Evolutionary conservation across 2,113 vertebrate species (phyloP).

Genomic region (Dasyurus viverrinus): DNA sequence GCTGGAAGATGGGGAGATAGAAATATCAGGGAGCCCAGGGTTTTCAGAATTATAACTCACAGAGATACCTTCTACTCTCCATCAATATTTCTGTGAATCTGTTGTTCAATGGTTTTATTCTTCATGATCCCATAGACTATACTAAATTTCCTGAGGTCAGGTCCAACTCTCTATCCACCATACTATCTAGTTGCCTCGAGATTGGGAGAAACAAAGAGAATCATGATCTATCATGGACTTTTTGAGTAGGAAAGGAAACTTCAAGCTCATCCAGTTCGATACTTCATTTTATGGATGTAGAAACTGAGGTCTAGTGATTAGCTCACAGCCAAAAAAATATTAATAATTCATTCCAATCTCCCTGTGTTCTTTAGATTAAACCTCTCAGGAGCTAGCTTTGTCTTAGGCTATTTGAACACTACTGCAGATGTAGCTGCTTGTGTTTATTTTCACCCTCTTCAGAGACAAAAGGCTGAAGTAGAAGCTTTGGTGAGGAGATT

Average conservation of each 20-base stretch:
- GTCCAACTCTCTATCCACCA: neutral
- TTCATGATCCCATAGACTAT: neutral
- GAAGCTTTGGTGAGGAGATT: slow-evolving; percentile 3
- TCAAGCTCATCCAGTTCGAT: neutral
- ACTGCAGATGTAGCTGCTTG: neutral
- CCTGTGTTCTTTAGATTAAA: neutral
- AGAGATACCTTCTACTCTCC: neutral
- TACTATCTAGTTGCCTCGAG: neutral
- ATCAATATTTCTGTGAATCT: neutral
- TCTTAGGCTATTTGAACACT: neutral
- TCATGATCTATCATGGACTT: neutral
- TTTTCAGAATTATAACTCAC: neutral
- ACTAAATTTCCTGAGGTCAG: neutral
- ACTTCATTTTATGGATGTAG: neutral
- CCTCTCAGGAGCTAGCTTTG: neutral
- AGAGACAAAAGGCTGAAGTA: neutral
- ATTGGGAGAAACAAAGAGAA: neutral
- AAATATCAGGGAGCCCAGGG: neutral
- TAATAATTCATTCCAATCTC: neutral
- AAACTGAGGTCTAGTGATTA: neutral
- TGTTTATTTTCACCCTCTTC: neutral
- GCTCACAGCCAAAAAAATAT: neutral
- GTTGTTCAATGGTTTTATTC: neutral
- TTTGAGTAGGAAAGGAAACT: neutral
- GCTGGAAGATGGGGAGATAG: neutral